Conservation (phyloP, 2,113 vertebrate species). For the Benitochromis conjunctus region DNA sequence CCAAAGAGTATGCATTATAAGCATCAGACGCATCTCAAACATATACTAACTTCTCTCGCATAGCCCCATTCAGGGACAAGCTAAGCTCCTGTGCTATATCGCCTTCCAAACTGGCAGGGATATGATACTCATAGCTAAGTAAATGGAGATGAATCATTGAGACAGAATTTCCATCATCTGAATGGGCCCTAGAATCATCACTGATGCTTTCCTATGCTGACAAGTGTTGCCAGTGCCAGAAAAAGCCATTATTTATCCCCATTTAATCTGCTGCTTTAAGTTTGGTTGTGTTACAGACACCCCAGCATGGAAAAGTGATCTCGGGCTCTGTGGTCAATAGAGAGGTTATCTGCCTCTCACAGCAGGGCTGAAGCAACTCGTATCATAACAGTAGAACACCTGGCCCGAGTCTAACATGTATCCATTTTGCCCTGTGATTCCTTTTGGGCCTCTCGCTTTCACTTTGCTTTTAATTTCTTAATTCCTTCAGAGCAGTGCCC, state of each 20-base stretch:
- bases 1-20: slow-evolving; percentile 65
- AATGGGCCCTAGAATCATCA: slow-evolving; percentile 53
- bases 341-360: slow-evolving; percentile 57
- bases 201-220: slow-evolving; percentile 20
- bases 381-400: slow-evolving; percentile 56
- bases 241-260: slow-evolving; percentile 42
- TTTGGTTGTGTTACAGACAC: slow-evolving; percentile 10
- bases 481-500: slow-evolving; percentile 52
- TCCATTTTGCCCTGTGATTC: background rate
- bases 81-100: slow-evolving; percentile 59
- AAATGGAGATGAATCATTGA: slow-evolving; percentile 68
- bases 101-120: slow-evolving; percentile 67
- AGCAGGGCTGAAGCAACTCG: slow-evolving; percentile 18
- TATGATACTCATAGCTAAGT: slow-evolving; percentile 50
- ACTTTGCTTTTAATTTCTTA: slow-evolving; percentile 61
- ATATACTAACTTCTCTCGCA: slow-evolving; percentile 67
- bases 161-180: slow-evolving; percentile 52
- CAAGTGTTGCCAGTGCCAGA: slow-evolving; percentile 34
- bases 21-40: slow-evolving; percentile 57
- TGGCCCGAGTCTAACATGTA: slow-evolving; percentile 35
- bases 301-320: slow-evolving; percentile 1
- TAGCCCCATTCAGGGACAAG: slow-evolving; percentile 58
- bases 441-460: slow-evolving; percentile 12
- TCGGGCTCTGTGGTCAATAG: slow-evolving; percentile 28
- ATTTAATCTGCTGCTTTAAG: slow-evolving; percentile 19